Percentiles rank a stretch among this genome's conserved stretches.
These are phyloP conservation scores for Idaea straminata DNA, from an alignment of 2,888 invertebrate genomes.

Conservation along the genomic window DNA sequence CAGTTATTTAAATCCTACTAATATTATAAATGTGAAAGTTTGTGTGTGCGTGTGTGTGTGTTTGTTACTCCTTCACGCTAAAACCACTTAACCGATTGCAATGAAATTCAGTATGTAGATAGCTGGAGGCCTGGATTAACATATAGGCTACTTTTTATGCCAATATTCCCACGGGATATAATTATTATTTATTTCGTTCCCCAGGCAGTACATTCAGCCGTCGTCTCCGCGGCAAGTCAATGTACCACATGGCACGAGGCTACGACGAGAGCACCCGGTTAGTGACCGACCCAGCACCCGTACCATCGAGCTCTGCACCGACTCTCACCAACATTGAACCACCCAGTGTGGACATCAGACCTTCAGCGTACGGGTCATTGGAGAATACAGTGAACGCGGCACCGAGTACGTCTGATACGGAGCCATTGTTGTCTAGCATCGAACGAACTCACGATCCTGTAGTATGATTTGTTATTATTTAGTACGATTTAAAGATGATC, in stretches of 20 bases:
- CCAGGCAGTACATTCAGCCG: constrained; percentile 88
- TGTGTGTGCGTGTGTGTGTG: no score
- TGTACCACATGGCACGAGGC: constrained; percentile 87
- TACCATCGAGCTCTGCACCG: constrained; percentile 48
- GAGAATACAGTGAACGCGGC: constrained; percentile 52
- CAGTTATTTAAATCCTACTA: no score
- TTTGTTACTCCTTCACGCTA: no score
- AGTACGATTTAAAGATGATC: neutral
- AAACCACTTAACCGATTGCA: no score
- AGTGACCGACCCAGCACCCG: constrained; percentile 55
- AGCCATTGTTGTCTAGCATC: constrained; percentile 48
- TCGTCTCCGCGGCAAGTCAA: constrained; percentile 87
- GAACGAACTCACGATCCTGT: constrained; percentile 38
- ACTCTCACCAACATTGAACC: constrained; percentile 58
- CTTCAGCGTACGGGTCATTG: constrained; percentile 64
- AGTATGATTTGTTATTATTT: constrained; percentile 36
- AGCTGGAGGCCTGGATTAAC: no score
- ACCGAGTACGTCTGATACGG: constrained; percentile 52
- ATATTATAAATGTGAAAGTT: no score
- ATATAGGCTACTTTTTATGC: no score
- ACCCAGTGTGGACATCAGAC: constrained; percentile 52
- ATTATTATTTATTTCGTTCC: constrained; percentile 5
- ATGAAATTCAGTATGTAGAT: no score
- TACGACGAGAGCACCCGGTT: constrained; percentile 80
- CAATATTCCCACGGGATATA: no score